A percentile compares a stretch with the other conserved stretches of the same genome.
Evolutionary conservation across 2,888 invertebrate genomes (phyloP).

Genomic region (Leptura quadrifasciata): DNA sequence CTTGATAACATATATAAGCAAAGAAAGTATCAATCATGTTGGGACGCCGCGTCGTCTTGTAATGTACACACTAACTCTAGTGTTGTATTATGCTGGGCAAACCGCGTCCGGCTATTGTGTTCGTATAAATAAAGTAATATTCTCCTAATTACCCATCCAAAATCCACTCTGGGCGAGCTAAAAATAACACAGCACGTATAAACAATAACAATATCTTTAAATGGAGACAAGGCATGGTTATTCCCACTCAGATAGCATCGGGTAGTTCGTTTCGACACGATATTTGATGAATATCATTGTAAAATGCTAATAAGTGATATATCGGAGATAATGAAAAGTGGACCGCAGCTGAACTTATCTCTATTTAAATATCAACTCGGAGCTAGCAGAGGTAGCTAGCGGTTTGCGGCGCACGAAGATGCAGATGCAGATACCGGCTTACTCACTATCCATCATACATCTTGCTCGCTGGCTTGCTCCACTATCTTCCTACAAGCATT

Average conservation of each 20-base stretch:
- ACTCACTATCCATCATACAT: constrained; percentile 38
- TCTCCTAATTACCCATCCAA: constrained; percentile 7
- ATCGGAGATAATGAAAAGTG: constrained; percentile 40
- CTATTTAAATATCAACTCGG: constrained; percentile 30
- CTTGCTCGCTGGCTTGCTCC: not conserved
- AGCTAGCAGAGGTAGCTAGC: constrained; percentile 40
- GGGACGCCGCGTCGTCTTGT: too few species aligned
- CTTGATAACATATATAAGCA: too few species aligned
- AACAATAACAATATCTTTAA: constrained; percentile 16
- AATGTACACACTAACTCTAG: too few species aligned
- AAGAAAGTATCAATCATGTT: not conserved
- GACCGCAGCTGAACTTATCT: constrained; percentile 38
- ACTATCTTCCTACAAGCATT: not conserved
- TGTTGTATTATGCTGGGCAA: not conserved
- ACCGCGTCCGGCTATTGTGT: not conserved
- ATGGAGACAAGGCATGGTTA: constrained; percentile 4
- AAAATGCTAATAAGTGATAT: constrained; percentile 46
- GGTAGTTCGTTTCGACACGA: constrained; percentile 38
- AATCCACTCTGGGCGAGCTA: not conserved
- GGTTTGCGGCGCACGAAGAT: constrained; percentile 37
- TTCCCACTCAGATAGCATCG: constrained; percentile 27
- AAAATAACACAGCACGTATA: constrained; percentile 5
- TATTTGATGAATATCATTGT: constrained; percentile 37
- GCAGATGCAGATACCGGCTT: constrained; percentile 29
- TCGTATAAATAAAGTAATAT: not conserved